Conservation (phyloP, 2,797 vertebrate genomes). For the Cynopterus sphinx region DNA sequence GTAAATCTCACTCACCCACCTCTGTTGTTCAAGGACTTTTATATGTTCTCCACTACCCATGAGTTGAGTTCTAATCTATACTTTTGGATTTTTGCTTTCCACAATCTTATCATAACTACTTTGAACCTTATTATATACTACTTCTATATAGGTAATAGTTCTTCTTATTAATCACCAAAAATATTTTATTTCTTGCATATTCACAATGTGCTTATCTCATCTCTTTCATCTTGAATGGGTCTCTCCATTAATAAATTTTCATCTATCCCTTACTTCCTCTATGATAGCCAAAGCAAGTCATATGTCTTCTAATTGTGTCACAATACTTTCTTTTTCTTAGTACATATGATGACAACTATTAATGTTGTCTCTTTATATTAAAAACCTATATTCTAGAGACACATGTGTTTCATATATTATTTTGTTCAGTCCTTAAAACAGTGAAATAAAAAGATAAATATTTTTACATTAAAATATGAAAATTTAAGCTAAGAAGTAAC, state of each 20-base stretch:
- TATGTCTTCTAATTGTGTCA: background rate
- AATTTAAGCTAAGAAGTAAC: background rate
- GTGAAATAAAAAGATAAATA: background rate
- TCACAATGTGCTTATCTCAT: background rate
- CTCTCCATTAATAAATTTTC: background rate
- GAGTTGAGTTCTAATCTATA: background rate
- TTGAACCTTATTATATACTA: background rate
- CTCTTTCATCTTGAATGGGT: background rate
- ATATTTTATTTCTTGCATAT: background rate
- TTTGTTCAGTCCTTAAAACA: background rate
- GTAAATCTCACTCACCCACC: background rate
- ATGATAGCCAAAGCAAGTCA: background rate
- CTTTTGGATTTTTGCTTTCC: background rate
- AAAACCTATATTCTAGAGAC: background rate
- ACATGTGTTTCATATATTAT: background rate
- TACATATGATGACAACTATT: background rate
- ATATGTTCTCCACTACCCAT: background rate
- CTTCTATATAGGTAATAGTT: background rate
- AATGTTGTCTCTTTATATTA: background rate
- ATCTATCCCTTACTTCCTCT: background rate
- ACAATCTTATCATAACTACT: background rate
- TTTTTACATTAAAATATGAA: background rate
- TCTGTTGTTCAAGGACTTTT: background rate
- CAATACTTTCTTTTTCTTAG: background rate
- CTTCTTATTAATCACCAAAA: background rate